Base-by-base conservation (phyloP, 1,140 invertebrate genomes). In the Drosophila pruinosa region DNA sequence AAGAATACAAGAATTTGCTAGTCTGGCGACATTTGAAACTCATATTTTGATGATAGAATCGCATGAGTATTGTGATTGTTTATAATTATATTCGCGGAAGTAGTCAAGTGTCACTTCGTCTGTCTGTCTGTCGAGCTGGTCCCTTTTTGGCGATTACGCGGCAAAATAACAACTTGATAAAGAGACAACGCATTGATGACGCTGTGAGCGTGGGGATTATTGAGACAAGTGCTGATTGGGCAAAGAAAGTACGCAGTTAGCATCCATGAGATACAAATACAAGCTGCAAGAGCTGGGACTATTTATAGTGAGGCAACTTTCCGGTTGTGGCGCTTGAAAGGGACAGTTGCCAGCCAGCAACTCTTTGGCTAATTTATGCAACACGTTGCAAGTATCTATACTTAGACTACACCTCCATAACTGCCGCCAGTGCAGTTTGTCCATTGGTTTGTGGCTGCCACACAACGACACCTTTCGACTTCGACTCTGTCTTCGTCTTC, bases 351-450 rank as follows among this genome's bases (percentile, higher is more conserved):
- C 28, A 7, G 17, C 34, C 4, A 17, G 38, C 38, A 41, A 10
- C 2, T 50, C 26, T 17, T 4, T 15, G 26, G 48, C 72, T 83
- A 83, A 83, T 83, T 85, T 83, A 83, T 83, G 79, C 79, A 85
- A 72, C 80, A 83, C 68, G 62, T 78, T 75, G 79, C 79, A 82
- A 69, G 53, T 72, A 52, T 61, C 73, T 48, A 47, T 59, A 48
- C 57, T 48, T 47, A 36, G 57, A 36, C 28, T n/a, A n/a, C n/a
- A n/a, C n/a, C n/a, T n/a, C n/a, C n/a, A n/a, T n/a, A n/a, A n/a
- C n/a, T 22, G 50, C 8, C 3, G 22, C 28, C 36, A 8, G 10
- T 31, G n/a, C 39, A 22, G 39, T n/a, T 24, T 68, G 72, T 78
- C 65, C 43, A 69, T 81, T 67, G 38, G 21, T 17, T 31, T n/a